Percentiles rank a stretch among this genome's conserved stretches.
These are phyloP conservation scores for Dicranocentrus wangi DNA, from an alignment of 2,888 invertebrate genomes.

Conservation along the genomic window DNA sequence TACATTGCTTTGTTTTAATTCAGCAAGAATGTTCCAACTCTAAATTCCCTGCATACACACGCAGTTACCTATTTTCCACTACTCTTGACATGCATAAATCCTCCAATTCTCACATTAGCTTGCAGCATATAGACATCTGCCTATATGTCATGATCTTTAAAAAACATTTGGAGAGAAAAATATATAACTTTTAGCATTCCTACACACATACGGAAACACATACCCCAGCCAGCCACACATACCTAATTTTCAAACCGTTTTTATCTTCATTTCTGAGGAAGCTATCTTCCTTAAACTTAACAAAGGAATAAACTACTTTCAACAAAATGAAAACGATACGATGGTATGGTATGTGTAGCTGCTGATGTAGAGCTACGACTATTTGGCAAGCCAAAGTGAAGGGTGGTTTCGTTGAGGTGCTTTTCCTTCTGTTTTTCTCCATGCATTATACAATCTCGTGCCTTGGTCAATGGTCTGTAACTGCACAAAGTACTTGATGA, in stretches of 20 bases:
- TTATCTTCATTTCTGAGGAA: constrained; percentile 28
- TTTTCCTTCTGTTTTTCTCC: neutral
- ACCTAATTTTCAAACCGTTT: constrained; percentile 21
- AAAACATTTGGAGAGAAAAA: neutral
- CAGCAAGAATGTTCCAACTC: constrained; percentile 5
- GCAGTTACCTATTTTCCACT: constrained; percentile 15
- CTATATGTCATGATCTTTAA: neutral
- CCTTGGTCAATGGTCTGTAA: constrained; percentile 50
- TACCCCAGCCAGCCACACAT: neutral
- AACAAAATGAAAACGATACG: constrained; percentile 35
- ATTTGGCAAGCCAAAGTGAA: constrained; percentile 18
- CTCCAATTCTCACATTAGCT: neutral
- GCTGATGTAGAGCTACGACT: neutral
- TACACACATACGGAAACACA: neutral
- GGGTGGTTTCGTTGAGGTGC: neutral
- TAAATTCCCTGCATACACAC: constrained; percentile 18
- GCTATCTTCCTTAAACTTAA: constrained; percentile 1
- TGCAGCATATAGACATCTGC: neutral
- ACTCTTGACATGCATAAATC: constrained; percentile 29
- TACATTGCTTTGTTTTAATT: constrained; percentile 7
- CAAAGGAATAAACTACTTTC: constrained; percentile 20
- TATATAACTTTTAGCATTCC: neutral
- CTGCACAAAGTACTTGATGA: neutral
- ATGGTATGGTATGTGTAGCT: too few species aligned
- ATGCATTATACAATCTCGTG: constrained; percentile 1